Evolutionary conservation across 2,797 vertebrate species (phyloP), one percentile per base, ranked within the genome.

Genomic region (Enteromius unitaeniatus): DNA sequence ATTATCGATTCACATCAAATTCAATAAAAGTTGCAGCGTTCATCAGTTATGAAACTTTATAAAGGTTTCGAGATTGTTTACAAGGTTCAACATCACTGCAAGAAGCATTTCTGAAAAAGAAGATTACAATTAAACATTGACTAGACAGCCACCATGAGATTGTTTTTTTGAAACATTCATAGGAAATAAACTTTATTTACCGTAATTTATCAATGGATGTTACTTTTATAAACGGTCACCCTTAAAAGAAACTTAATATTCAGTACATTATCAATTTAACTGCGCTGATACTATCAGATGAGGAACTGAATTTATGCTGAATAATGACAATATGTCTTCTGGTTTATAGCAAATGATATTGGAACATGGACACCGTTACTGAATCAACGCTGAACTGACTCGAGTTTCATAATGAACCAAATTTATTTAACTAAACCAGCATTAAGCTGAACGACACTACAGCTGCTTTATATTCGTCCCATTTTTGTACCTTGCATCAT

Each of bases 121-220:
- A 3, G 3, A 3, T 8, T 51, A 45, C 6, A 42, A 15, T 49
- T 19, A 28, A 49, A 45, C 37, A 40, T 9, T 21, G 34, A 10
- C 15, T 65, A 65, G 15, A 17, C 15, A 64, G 26, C 26, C 26
- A 0, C 17, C 42, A 40, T 40, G 40, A 40, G 8, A 51, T 6
- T 49, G 15, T 68, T 37, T 3, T 68, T 70, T 42, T 4, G 0
- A 45, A 14, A 26, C 10, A 47, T 51, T 49, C 28, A 17, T 31
- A 9, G 4, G 8, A 72, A 19, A 6, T 49, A 28, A 49, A 49
- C 8, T 11, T 47, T 21, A 73, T 49, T 73, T 21, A 21, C 4
- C 13, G 19, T 53, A 7, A 34, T 53, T 7, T 73, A 34, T 28
- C 0, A 49, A 21, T 0, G 0, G 9, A 21, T 0, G 0, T 9